Percentiles rank a stretch among this genome's conserved stretches.
phyloP scores from a whole-genome alignment of 2,888 invertebrate genomes.

The Syritta pipiens region DNA sequence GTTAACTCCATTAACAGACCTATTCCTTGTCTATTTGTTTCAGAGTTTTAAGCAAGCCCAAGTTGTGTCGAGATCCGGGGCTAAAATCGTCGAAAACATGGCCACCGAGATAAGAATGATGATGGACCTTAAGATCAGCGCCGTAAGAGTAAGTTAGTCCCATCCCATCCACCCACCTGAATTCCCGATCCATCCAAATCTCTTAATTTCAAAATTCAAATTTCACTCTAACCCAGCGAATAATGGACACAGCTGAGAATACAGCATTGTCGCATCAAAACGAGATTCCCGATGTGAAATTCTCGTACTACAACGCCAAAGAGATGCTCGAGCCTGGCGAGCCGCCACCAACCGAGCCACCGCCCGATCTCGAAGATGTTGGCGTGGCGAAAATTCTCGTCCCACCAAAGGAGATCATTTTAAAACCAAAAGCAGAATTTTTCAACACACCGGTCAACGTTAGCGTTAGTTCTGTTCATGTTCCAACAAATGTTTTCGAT shows the following conservation, averaged over 20 bases:
- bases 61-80: conserved; percentile 88
- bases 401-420: conserved; percentile 83
- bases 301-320: conserved; percentile 86
- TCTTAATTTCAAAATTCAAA: not conserved
- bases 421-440: conserved; percentile 87
- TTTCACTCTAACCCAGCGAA: conserved; percentile 84
- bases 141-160: conserved; percentile 84
- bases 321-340: conserved; percentile 83
- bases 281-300: conserved; percentile 82
- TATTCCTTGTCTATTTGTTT: conserved; percentile 68
- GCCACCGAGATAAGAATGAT: conserved; percentile 91
- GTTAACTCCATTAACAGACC: too few relatives aligned
- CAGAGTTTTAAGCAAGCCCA: conserved; percentile 90
- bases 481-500: conserved; percentile 97
- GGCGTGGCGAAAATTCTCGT: conserved; percentile 81
- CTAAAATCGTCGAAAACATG: conserved; percentile 89
- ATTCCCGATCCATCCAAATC: not conserved
- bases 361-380: conserved; percentile 81
- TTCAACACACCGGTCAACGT: conserved; percentile 88
- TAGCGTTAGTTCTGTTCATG: conserved; percentile 93
- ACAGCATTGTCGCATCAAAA: conserved; percentile 84
- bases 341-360: conserved; percentile 80
- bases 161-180: not conserved
- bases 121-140: conserved; percentile 93
- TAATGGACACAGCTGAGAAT: conserved; percentile 93